A percentile compares a stretch with the other conserved stretches of the same genome.
Evolutionary conservation across 2,113 vertebrate species (phyloP).

Genomic region (Bubo scandiacus): DNA sequence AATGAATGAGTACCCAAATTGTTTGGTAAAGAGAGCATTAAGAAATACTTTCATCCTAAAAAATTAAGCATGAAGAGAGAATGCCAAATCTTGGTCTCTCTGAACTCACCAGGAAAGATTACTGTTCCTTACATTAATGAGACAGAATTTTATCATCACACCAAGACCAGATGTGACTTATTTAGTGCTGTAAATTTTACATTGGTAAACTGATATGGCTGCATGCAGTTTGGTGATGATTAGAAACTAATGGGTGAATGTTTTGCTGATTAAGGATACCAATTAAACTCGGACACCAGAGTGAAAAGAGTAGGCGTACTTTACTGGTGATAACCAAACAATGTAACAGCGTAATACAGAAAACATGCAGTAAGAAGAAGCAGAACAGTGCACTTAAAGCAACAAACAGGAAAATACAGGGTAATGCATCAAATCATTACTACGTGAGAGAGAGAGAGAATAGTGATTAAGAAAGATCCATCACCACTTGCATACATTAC

Average conservation of each 20-base stretch:
- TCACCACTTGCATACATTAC: too few species aligned
- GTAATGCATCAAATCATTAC: too few species aligned
- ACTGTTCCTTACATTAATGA: background rate
- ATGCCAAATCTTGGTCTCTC: background rate
- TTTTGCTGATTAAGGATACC: too few species aligned
- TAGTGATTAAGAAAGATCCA: too few species aligned
- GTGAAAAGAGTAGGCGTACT: too few species aligned
- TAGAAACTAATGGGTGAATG: background rate
- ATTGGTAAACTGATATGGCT: background rate
- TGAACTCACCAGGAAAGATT: background rate
- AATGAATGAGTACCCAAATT: background rate
- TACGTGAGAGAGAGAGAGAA: too few species aligned
- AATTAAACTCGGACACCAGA: too few species aligned
- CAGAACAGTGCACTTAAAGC: too few species aligned
- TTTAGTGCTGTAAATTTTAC: background rate
- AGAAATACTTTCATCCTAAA: background rate
- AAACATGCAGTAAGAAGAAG: too few species aligned
- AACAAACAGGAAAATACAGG: too few species aligned
- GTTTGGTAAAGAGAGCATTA: background rate
- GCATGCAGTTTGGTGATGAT: background rate
- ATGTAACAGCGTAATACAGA: too few species aligned
- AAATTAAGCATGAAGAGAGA: background rate
- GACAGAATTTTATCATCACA: background rate
- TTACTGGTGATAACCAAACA: too few species aligned
- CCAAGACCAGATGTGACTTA: background rate